Evolutionary conservation across 2,888 invertebrate genomes (phyloP).

Genomic region (Nemurella pictetii): DNA sequence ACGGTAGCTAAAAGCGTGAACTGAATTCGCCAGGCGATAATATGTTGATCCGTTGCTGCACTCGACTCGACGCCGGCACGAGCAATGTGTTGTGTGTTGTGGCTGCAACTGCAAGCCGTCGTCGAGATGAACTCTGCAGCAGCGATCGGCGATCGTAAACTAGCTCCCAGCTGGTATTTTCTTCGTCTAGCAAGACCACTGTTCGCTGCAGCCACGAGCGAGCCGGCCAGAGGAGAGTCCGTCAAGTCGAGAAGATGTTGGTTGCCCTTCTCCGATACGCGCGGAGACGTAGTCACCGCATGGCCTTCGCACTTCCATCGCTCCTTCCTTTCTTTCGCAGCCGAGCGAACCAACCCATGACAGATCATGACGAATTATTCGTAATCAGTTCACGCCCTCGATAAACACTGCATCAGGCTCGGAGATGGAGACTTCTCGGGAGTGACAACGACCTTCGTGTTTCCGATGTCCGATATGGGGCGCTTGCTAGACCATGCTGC

Average conservation of each 20-base stretch:
- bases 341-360: not conserved
- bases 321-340: constrained; percentile 15
- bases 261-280: not conserved
- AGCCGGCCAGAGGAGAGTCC: not conserved
- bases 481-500: not conserved
- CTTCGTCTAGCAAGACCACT: not conserved
- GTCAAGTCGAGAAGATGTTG: not conserved
- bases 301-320: not conserved
- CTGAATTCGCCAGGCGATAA: not conserved
- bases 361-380: constrained; percentile 14
- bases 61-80: not conserved
- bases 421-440: not conserved
- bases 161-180: not conserved
- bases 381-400: constrained; percentile 17
- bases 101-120: not conserved
- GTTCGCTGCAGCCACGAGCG: not conserved
- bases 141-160: not conserved
- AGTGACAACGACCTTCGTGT: not conserved
- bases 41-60: not conserved
- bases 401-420: not conserved
- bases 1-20: not conserved
- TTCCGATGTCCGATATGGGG: not conserved
- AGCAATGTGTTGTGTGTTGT: too few species aligned
- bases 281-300: not conserved
- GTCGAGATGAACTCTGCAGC: not conserved